A percentile compares a stretch with the other conserved stretches of the same genome.
Conservation (phyloP, 1,140 invertebrate genomes). For the Anastatus disparis region DNA sequence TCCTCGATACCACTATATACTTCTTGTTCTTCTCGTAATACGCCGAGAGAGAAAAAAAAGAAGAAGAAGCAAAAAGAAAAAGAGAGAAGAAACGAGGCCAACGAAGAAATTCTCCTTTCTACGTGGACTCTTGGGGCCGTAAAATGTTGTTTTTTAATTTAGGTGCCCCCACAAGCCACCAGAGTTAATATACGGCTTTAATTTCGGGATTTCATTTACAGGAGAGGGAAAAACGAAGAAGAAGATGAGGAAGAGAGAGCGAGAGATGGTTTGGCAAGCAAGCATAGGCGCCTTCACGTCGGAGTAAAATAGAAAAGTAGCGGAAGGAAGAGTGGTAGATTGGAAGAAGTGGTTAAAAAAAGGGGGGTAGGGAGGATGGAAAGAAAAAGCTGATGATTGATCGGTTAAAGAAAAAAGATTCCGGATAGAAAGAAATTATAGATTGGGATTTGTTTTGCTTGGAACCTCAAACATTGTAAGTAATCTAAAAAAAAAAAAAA, state of each 20-base stretch:
- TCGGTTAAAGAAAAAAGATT: no score
- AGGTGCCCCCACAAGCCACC: constrained; percentile 52
- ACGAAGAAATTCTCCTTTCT: constrained; percentile 29
- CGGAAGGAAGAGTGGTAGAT: background rate
- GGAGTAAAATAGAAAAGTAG: constrained; percentile 10
- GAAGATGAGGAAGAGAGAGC: background rate
- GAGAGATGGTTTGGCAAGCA: constrained; percentile 30
- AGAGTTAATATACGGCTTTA: constrained; percentile 66
- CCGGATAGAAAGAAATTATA: no score
- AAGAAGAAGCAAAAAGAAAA: no score
- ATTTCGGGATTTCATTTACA: constrained; percentile 64
- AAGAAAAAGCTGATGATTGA: constrained; percentile 32
- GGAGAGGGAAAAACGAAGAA: background rate
- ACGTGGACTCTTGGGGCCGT: constrained; percentile 46
- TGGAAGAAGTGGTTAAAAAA: background rate
- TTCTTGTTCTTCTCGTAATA: no score
- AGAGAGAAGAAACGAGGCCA: constrained; percentile 35
- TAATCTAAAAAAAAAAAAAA: no score
- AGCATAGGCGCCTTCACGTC: constrained; percentile 41
- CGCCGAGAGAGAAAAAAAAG: no score
- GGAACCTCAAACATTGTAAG: no score
- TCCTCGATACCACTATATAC: background rate
- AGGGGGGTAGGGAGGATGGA: background rate
- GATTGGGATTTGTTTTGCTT: no score
- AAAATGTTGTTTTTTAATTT: constrained; percentile 67